phyloP scores from a whole-genome alignment of 1,140 invertebrate species.

The Diorhabda elongata region DNA sequence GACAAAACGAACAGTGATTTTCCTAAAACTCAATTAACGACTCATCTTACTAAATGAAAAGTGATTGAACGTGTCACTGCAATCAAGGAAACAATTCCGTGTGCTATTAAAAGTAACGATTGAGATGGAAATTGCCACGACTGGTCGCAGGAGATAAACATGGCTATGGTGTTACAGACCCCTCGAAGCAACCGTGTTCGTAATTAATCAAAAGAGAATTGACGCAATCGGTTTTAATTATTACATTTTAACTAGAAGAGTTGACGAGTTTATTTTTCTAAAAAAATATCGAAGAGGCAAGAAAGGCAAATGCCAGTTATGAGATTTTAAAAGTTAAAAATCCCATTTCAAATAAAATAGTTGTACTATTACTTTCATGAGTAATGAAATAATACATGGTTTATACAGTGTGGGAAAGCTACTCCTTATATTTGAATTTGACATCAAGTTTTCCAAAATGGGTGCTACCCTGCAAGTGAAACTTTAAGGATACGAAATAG shows the following conservation, averaged over 20 bases:
- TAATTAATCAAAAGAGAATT: conserved; percentile 47
- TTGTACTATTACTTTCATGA: too few relatives aligned
- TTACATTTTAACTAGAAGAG: conserved; percentile 22
- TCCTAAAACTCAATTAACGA: conserved; percentile 47
- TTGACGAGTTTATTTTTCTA: too few relatives aligned
- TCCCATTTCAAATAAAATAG: too few relatives aligned
- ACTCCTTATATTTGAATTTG: too few relatives aligned
- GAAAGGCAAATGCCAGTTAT: too few relatives aligned
- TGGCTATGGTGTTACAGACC: conserved; percentile 23
- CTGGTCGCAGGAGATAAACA: conserved; percentile 45
- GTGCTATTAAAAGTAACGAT: conserved; percentile 46
- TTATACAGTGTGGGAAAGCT: too few relatives aligned
- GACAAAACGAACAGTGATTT: conserved; percentile 38
- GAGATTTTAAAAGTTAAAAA: too few relatives aligned
- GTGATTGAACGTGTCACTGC: conserved; percentile 46
- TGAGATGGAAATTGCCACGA: conserved; percentile 46
- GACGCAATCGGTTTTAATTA: conserved; percentile 45
- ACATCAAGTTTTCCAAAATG: too few relatives aligned
- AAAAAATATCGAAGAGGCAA: too few relatives aligned
- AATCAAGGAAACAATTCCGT: conserved; percentile 47
- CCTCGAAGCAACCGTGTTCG: conserved; percentile 37
- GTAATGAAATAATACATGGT: too few relatives aligned
- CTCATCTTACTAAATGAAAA: conserved; percentile 46
- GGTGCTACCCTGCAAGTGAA: too few relatives aligned
- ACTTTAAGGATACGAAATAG: too few relatives aligned